Evolutionary conservation across 1,140 invertebrate species (phyloP).

Genomic region (Linepithema humile): DNA sequence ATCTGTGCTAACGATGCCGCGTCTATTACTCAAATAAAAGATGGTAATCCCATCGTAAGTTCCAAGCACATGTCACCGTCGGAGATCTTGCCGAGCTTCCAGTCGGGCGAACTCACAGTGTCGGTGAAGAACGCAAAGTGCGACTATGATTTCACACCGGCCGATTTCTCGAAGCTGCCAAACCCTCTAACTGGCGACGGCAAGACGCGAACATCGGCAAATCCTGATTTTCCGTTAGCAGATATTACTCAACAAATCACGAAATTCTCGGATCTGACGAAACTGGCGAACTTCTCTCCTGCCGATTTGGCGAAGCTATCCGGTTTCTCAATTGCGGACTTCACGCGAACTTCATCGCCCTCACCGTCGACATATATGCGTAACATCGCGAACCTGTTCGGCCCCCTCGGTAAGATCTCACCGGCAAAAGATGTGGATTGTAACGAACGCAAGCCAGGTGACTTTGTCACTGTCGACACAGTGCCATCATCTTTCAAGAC

Average conservation of each 20-base stretch:
- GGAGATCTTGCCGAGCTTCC: conserved; percentile 80
- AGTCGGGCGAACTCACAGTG: conserved; percentile 81
- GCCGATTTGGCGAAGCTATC: conserved; percentile 80
- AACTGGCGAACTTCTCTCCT: conserved; percentile 77
- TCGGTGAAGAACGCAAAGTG: conserved; percentile 81
- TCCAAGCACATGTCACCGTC: conserved; percentile 74
- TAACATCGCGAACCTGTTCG: conserved; percentile 82
- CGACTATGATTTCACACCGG: conserved; percentile 78
- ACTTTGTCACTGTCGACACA: conserved; percentile 73
- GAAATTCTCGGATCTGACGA: conserved; percentile 77
- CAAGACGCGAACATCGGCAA: conserved; percentile 68
- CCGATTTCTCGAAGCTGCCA: conserved; percentile 78
- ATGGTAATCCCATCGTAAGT: conserved; percentile 59
- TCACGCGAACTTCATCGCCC: conserved; percentile 79
- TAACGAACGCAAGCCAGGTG: conserved; percentile 73
- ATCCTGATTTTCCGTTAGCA: conserved; percentile 77
- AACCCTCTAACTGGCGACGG: conserved; percentile 64
- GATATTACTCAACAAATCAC: conserved; percentile 80
- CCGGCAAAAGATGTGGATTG: conserved; percentile 67
- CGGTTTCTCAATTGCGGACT: conserved; percentile 80
- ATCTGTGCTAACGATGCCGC: conserved; percentile 67
- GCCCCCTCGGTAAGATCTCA: conserved; percentile 76
- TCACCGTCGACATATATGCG: conserved; percentile 80
- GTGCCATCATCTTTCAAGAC: conserved; percentile 73
- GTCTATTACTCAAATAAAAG: conserved; percentile 71